Base-by-base conservation (phyloP, 2,797 vertebrate species). In the Catharus ustulatus region DNA sequence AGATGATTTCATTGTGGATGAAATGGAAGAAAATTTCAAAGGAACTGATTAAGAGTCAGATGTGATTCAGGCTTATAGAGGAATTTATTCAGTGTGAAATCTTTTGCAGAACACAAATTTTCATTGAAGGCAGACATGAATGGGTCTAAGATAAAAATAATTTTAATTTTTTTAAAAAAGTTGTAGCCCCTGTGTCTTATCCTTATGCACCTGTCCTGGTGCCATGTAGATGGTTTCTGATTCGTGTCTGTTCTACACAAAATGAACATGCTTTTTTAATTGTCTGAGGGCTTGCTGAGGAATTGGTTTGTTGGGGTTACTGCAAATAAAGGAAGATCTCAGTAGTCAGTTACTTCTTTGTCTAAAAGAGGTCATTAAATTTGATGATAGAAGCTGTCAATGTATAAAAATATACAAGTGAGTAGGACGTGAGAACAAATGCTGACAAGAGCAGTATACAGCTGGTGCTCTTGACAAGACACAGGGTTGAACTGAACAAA, bases 341-440 rank as follows among this genome's bases (percentile, higher is more conserved):
- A 84, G 89, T 80, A 94, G 89, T 78, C 91, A 96, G 64, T 94
- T 86, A 71, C 80, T 95, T 93, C 89, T 96, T 95, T 97, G 95
- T 95, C 91, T 89, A 48, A 90, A 96, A 91, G 58, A 79, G 61
- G 80, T 95, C 52, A 95, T 97, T 96, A 95, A 86, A 84, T 96
- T 59, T 94, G 96, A 81, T 92, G 96, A 97, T 84, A 92, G 95
- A 95, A 97, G 45, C 96, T 96, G 96, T 97, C 95, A 78, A 51
- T 91, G 84, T 92, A 78, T 94, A 82, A 92, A 96, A 96, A 94
- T 91, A 92, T 36, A 89, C 72, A 72, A 49, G 71, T 80, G 93
- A 97, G 93, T 78, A 84, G 94, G 94, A 97, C 19, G 46, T 94
- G 94, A 95, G 94, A 95, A 78, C 75, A 94, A 93, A 96, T 3